Evolutionary conservation across 92 coral and sea anemone genomes (phyloP), one percentile per base, ranked within the genome.

Genomic region (Heliopora coerulea): DNA sequence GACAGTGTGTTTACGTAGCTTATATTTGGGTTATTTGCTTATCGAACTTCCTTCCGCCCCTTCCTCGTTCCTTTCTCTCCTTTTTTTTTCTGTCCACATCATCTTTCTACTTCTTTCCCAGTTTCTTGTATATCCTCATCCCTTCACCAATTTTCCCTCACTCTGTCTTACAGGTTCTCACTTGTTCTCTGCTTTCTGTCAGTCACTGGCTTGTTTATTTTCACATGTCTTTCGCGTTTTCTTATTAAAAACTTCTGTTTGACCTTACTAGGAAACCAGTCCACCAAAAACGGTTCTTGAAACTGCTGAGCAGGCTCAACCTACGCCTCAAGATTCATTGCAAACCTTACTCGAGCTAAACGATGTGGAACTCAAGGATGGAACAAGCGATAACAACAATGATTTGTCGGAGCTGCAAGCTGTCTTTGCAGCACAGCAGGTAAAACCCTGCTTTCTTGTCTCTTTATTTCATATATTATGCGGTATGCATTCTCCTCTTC

Each of bases 381-480:
- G 34, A 26, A 1, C 72, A 31, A 56, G 54, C 26, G 34, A 58
- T 27, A 67, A 28, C 59, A 49, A 67, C 24, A 49, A 48, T 49
- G 74, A 67, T 35, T 12, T 67, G 21, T 15, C 48, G 2, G 74
- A 44, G 23, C 49, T 67, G n/a, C 57, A 49, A 6, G 58, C 74
- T 14, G 74, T 67, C 26, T 67, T 48, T 42, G 39, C 44, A 33
- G 40, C 74, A 1, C 72, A 48, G 33, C 35, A 67, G 33, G 74
- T 67, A 48, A 44, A 56, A 44, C 10, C n/a, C n/a, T n/a, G n/a
- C n/a, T n/a, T n/a, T n/a, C n/a, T n/a, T n/a, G n/a, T n/a, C n/a
- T n/a, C n/a, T n/a, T n/a, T n/a, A n/a, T n/a, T n/a, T n/a, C n/a
- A n/a, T n/a, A n/a, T n/a, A n/a, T n/a, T n/a, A n/a, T n/a, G n/a